Base-by-base conservation (phyloP, 2,888 invertebrate species). In the Aquatica leii region DNA sequence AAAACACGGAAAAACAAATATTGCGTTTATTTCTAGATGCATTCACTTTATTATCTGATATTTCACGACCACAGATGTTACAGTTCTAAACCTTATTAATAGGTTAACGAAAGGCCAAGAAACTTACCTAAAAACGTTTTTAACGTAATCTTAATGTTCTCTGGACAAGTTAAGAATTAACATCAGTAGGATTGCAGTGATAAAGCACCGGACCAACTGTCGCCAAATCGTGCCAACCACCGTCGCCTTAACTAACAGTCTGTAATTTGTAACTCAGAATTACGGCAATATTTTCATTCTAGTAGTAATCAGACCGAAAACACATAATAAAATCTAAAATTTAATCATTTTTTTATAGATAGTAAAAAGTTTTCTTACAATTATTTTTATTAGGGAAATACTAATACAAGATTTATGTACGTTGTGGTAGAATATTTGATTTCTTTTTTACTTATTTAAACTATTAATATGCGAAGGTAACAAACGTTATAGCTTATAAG, bases 71-170 rank as follows among this genome's bases (percentile, higher is more conserved):
- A 52, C 57, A 62, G 57, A 57, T 62, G 62, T n/a, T 55, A 17
- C 49, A 40, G 43, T 21, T 48, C n/a, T 34, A 24, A 15, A 48
- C 34, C 56, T 62, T 57, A 58, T 62, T 52, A 62, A 62, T 62
- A 51, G 55, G 50, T 20, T 34, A n/a, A 55, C 37, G 24, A 40
- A 37, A n/a, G 60, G 56, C 51, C 51, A 20, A 34, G 37, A 37
- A 54, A 61, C 61, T 35, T 48, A 35, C 57, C 20, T 54, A 37
- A 55, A 57, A 61, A 49, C 50, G 55, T 52, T 53, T 48, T 59
- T 61, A 65, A 58, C 62, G 61, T 64, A 66, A 66, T 68, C 68
- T 64, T 64, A 68, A 66, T 64, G 68, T 56, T 53, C 59, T 64
- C 53, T 50, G 55, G 43, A 49, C 54, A 63, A 49, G 55, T 51